A percentile compares a stretch with the other conserved stretches of the same genome.
These are phyloP conservation scores for Anoncus sp. DNA, from an alignment of 2,888 invertebrate genomes.

Conservation along the genomic window DNA sequence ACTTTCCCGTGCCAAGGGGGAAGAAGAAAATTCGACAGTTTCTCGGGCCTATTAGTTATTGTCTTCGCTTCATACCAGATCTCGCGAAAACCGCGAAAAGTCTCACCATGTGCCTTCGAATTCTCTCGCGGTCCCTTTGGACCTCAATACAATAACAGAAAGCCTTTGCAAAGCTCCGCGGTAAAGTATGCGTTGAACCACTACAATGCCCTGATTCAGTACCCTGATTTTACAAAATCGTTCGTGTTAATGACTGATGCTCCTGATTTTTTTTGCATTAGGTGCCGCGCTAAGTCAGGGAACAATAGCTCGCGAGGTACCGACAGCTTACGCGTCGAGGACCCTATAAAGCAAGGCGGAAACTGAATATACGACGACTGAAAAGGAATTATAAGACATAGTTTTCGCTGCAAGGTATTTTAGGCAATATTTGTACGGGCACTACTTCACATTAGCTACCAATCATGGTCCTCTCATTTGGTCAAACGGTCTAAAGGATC, in stretches of 20 bases:
- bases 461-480: constrained; percentile 27
- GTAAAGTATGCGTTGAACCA: constrained; percentile 32
- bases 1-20: constrained; percentile 35
- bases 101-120: constrained; percentile 25
- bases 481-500: constrained; percentile 52
- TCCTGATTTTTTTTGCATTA: constrained; percentile 57
- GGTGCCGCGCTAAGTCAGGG: constrained; percentile 64
- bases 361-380: constrained; percentile 34
- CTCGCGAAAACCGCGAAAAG: constrained; percentile 45
- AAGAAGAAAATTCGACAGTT: constrained; percentile 28
- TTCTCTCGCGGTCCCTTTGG: constrained; percentile 33
- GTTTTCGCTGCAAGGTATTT: constrained; percentile 41
- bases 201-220: too few species aligned
- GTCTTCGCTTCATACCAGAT: constrained; percentile 34
- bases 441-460: constrained; percentile 28
- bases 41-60: constrained; percentile 42
- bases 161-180: constrained; percentile 45
- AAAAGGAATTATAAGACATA: constrained; percentile 37
- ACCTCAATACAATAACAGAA: constrained; percentile 3
- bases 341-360: constrained; percentile 32
- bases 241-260: constrained; percentile 68
- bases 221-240: constrained; percentile 62
- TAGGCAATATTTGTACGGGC: constrained; percentile 37
- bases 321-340: constrained; percentile 31
- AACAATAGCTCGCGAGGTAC: constrained; percentile 24